A percentile compares a stretch with the other conserved stretches of the same genome.
Conservation (phyloP, 2,113 vertebrate species). For the Larimichthys polyactis region DNA sequence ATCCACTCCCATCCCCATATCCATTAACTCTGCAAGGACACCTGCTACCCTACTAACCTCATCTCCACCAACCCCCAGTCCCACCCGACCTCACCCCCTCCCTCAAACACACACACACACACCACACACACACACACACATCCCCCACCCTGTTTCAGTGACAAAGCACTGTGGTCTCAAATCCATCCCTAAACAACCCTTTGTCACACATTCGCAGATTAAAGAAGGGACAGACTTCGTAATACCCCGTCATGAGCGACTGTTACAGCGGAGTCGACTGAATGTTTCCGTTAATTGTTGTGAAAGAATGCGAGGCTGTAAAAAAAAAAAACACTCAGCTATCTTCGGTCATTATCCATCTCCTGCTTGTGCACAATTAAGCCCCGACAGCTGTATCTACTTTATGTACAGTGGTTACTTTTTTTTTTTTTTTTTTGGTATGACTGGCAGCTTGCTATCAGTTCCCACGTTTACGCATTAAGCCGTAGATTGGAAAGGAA, state of each 20-base stretch:
- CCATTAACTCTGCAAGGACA: slow-evolving; percentile 74
- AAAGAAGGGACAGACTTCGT: background rate
- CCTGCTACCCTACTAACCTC: slow-evolving; percentile 75
- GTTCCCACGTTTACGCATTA: slow-evolving; percentile 68
- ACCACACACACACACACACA: slow-evolving; percentile 9
- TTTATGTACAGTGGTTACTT: slow-evolving; percentile 67
- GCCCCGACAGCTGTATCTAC: slow-evolving; percentile 71
- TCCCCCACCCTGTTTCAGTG: slow-evolving; percentile 43
- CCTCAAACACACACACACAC: background rate
- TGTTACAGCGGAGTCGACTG: background rate
- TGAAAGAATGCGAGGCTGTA: slow-evolving; percentile 29
- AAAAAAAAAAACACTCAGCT: slow-evolving; percentile 38
- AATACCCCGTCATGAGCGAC: slow-evolving; percentile 27
- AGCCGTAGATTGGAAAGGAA: slow-evolving; percentile 74
- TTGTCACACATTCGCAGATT: slow-evolving; percentile 20
- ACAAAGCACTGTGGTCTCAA: slow-evolving; percentile 49
- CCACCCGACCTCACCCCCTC: background rate
- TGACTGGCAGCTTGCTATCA: slow-evolving; percentile 80
- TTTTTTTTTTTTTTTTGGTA: slow-evolving; percentile 4
- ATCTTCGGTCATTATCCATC: slow-evolving; percentile 72
- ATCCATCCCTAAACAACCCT: slow-evolving; percentile 8
- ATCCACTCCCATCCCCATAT: slow-evolving; percentile 39
- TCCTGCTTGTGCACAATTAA: slow-evolving; percentile 69
- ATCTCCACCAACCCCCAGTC: slow-evolving; percentile 55
- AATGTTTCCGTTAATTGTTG: slow-evolving; percentile 48